These are phyloP conservation scores for Heliconius hermathena DNA, from an alignment of 1,140 invertebrate genomes.

Conservation along the genomic window DNA sequence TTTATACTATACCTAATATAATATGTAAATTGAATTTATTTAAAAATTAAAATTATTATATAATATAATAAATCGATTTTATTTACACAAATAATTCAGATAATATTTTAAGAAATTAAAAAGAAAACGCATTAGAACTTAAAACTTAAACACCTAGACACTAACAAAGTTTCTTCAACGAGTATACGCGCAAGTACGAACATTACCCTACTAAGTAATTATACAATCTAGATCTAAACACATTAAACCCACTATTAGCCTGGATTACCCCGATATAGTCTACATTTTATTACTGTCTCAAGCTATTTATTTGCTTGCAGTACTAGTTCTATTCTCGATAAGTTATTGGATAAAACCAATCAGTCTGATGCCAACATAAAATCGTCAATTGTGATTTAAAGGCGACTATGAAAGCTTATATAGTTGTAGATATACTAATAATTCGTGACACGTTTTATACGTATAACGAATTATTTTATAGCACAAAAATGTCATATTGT, in stretches of 20 bases:
- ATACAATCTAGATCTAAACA: background rate
- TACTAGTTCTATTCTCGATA: background rate
- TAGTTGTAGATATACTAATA: no score
- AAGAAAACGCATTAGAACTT: no score
- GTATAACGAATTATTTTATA: no score
- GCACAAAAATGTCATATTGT: no score
- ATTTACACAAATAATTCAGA: no score
- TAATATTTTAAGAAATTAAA: no score
- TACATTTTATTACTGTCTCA: constrained; percentile 27
- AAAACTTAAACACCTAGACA: no score
- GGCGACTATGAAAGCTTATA: background rate
- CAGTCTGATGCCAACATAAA: background rate
- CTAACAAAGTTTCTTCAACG: constrained; percentile 2
- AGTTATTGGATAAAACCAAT: background rate
- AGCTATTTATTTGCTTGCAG: background rate
- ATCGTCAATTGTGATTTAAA: background rate
- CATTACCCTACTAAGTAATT: constrained; percentile 12
- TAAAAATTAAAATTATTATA: no score
- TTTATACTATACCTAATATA: no score
- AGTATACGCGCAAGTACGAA: background rate
- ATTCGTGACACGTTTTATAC: no score
- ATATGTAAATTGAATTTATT: no score
- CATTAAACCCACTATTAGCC: constrained; percentile 29
- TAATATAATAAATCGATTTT: no score
- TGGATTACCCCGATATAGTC: constrained; percentile 39